phyloP scores from a whole-genome alignment of 1,140 invertebrate genomes.

The Heliothis subflexa region DNA sequence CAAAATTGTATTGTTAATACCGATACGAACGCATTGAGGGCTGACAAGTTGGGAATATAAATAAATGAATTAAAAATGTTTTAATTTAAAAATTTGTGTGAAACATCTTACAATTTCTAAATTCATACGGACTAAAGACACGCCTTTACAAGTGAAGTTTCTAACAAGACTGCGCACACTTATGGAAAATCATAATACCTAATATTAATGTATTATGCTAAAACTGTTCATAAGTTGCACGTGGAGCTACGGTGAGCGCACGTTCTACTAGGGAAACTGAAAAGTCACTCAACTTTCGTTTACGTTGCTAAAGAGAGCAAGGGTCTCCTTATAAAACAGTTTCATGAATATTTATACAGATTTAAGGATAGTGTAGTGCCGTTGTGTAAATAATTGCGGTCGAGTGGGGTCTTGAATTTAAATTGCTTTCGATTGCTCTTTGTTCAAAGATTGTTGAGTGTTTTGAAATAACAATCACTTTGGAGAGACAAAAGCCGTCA shows the following conservation, averaged over 20 bases:
- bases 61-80: conserved; percentile 29
- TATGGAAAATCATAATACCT: conserved; percentile 14
- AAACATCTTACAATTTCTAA: conserved; percentile 29
- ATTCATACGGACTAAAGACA: conserved; percentile 7
- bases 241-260: conserved; percentile 19
- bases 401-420: conserved; percentile 61
- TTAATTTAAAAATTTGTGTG: conserved; percentile 7
- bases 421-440: conserved; percentile 56
- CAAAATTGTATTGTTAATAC: neutral
- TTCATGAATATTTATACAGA: conserved; percentile 77
- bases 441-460: conserved; percentile 53
- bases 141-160: conserved; percentile 29
- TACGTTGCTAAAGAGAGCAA: conserved; percentile 63
- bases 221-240: conserved; percentile 47
- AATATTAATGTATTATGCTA: conserved; percentile 41
- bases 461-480: conserved; percentile 41
- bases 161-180: conserved; percentile 25
- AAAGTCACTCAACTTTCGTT: conserved; percentile 66
- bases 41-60: neutral
- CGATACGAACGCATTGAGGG: neutral
- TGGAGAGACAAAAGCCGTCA: conserved; percentile 3
- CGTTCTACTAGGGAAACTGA: conserved; percentile 50
- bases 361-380: conserved; percentile 70
- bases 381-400: conserved; percentile 70
- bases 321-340: conserved; percentile 67